Conservation (phyloP, 1,140 invertebrate species). For the Drosophila grimshawi region DNA sequence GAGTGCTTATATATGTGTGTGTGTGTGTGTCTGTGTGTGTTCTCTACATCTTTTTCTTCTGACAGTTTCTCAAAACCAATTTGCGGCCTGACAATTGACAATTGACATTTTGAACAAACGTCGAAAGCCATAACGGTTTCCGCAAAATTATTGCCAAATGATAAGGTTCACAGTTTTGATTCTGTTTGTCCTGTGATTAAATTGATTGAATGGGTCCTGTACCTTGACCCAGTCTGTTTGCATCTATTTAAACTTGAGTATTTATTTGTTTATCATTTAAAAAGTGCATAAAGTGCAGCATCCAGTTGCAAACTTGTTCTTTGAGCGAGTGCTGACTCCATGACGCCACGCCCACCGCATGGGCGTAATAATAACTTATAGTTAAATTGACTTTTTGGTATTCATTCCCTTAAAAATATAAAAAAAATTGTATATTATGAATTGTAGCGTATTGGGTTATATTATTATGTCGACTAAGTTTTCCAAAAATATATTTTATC, state of each 20-base stretch:
- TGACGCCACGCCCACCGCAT: not conserved
- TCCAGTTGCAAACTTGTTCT: constrained; percentile 4
- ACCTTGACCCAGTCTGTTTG: not conserved
- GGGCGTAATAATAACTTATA: constrained; percentile 10
- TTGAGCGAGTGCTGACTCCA: not conserved
- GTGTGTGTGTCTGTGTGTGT: constrained; percentile 4
- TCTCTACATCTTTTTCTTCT: not conserved
- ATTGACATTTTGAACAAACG: not conserved
- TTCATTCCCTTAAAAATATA: not conserved
- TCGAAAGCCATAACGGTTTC: constrained; percentile 1
- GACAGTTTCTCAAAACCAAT: not conserved
- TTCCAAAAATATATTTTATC: no score
- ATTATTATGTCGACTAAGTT: no score
- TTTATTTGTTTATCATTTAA: constrained; percentile 60
- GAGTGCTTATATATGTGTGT: not conserved
- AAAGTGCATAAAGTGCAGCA: not conserved
- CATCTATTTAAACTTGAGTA: constrained; percentile 34
- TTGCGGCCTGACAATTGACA: not conserved
- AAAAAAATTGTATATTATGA: no score
- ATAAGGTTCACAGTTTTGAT: not conserved
- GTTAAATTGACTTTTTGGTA: constrained; percentile 28
- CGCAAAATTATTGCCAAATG: not conserved
- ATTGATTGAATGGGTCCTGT: constrained; percentile 5
- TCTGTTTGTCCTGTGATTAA: constrained; percentile 8
- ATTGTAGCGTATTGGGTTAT: no score